phyloP scores from a whole-genome alignment of 2,888 invertebrate species.

The Dilophus febrilis region DNA sequence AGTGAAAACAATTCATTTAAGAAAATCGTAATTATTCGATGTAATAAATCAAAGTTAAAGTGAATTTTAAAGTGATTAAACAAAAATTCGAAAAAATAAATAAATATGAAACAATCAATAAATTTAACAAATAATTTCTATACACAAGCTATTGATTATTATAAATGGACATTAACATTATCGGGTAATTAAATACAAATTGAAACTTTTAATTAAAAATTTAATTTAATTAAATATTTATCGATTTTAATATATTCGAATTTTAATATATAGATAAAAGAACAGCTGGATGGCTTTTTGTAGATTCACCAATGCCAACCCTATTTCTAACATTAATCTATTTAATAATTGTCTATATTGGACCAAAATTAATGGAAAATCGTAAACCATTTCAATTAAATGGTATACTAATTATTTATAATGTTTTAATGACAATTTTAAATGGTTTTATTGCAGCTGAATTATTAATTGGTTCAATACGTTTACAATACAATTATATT shows the following conservation, averaged over 20 bases:
- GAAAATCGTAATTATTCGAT: too few species aligned
- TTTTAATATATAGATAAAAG: constrained; percentile 41
- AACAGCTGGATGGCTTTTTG: constrained; percentile 70
- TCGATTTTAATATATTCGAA: too few species aligned
- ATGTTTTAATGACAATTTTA: constrained; percentile 62
- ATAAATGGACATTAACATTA: constrained; percentile 57
- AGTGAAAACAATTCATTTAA: too few species aligned
- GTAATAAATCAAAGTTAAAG: too few species aligned
- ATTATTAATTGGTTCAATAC: constrained; percentile 52
- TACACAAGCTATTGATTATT: constrained; percentile 35
- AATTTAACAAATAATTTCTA: too few species aligned
- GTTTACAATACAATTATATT: constrained; percentile 64
- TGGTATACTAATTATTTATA: constrained; percentile 65
- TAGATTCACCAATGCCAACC: constrained; percentile 64
- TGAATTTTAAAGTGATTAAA: too few species aligned
- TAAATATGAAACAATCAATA: too few species aligned
- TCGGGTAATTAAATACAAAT: too few species aligned
- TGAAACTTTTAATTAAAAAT: too few species aligned
- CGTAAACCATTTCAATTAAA: constrained; percentile 58
- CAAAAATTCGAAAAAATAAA: too few species aligned
- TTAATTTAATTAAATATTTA: not conserved
- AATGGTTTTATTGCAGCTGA: constrained; percentile 73
- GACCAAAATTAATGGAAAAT: constrained; percentile 66
- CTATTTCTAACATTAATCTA: constrained; percentile 51
- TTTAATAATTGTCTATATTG: constrained; percentile 57